Base-by-base conservation (phyloP, 2,888 invertebrate genomes). In the Netelia fuscicornis region DNA sequence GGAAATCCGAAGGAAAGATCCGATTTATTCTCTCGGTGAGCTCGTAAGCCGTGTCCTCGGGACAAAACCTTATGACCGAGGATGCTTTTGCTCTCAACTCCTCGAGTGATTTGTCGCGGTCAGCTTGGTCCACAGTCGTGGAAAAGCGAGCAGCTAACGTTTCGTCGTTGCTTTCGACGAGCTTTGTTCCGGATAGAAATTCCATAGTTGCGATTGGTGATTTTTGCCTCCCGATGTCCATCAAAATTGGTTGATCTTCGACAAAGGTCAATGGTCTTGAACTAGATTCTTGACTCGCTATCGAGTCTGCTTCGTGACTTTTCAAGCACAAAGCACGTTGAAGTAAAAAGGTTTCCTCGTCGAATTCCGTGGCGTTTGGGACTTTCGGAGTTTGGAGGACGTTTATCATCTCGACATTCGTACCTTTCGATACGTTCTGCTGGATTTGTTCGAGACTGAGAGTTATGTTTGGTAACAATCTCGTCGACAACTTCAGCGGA, bases 261-360 rank as follows among this genome's bases (percentile, higher is more conserved):
- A 37, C 6, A 1, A 37, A 5, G 37, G 37, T 37, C 37, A 37
- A 37, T 37, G 1, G 37, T 37, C 37, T 3, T 5, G 56, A 30
- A 8, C 52, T n/a, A 2, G 9, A 56, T 5, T 62, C 54, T 25
- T 72, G 54, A 20, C 68, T 74, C 9, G 74, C 58, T 5, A 64
- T 64, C 17, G 78, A 84, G 13, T 82, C 71, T 0, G 65, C 62
- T 17, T 67, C 62, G 56, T 78, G 42, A 70, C 70, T 75, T 30
- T 75, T 70, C 75, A 75, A 37, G 30, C 60, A 60, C 1, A 52
- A 70, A 37, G 75, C 68, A n/a, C 68, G 81, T 6, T 54, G 75
- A 10, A 10, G 23, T 20, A 70, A 37, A 37, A 60, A 70, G 23
- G 68, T 75, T 42, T 52, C 75, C n/a, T 70, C 60, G 68, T 81